phyloP scores from a whole-genome alignment of 2,888 invertebrate species.

The Drosophila parthenogenetica region DNA sequence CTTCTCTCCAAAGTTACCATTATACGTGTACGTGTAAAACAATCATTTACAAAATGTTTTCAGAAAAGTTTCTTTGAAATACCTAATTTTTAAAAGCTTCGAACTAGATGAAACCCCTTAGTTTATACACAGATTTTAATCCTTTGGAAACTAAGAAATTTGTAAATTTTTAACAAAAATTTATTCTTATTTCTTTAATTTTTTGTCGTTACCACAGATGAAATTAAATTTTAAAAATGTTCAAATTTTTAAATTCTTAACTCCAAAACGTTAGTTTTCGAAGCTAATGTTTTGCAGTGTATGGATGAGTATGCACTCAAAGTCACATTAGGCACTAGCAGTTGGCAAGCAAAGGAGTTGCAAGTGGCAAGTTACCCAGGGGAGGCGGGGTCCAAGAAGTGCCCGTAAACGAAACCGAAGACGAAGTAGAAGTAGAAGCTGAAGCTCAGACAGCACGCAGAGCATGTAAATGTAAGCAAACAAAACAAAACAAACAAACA shows the following conservation, averaged over 20 bases:
- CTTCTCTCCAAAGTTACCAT: too few species aligned
- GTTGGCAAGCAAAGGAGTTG: constrained; percentile 9
- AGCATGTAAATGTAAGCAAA: constrained; percentile 61
- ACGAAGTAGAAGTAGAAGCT: background rate
- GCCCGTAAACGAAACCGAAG: background rate
- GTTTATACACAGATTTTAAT: too few species aligned
- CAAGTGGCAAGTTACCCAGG: constrained; percentile 1
- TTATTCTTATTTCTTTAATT: too few species aligned
- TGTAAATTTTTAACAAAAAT: too few species aligned
- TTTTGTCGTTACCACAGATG: too few species aligned
- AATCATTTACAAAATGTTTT: too few species aligned
- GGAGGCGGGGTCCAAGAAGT: background rate
- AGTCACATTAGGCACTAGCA: constrained; percentile 42
- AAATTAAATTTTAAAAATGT: too few species aligned
- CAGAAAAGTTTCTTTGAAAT: too few species aligned
- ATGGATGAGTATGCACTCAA: constrained; percentile 17
- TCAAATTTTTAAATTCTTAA: background rate
- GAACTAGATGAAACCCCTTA: too few species aligned
- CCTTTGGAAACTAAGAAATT: too few species aligned
- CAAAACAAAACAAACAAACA: constrained; percentile 28
- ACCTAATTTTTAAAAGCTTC: too few species aligned
- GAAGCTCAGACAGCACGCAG: constrained; percentile 49
- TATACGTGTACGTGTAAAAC: too few species aligned
- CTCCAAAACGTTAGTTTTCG: background rate
- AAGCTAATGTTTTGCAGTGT: background rate